Percentiles rank a stretch among this genome's conserved stretches.
These are phyloP conservation scores for Vimba vimba DNA, from an alignment of 2,113 vertebrate genomes.

Conservation along the genomic window DNA sequence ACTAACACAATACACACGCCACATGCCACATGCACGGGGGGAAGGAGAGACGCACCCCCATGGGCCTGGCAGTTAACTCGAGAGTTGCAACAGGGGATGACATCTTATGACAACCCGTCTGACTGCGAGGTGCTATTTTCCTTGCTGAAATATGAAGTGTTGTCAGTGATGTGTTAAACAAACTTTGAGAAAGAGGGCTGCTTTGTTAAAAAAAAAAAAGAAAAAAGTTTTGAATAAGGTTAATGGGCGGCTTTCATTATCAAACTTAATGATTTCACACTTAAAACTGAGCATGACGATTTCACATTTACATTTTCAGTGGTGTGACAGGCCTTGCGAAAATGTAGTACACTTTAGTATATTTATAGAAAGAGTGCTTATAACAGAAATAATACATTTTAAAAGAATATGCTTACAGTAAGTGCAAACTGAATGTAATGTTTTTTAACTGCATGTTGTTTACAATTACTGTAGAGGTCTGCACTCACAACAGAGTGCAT, in stretches of 20 bases:
- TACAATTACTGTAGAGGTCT: no score
- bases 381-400: background rate
- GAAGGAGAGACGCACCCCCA: conserved; percentile 12
- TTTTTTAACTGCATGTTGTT: background rate
- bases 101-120: conserved; percentile 45
- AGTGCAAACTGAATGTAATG: background rate
- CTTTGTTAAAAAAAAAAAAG: conserved; percentile 16
- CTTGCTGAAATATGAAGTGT: conserved; percentile 42
- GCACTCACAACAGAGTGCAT: no score
- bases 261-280: conserved; percentile 3
- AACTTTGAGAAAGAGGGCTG: conserved; percentile 22
- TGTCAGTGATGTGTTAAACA: conserved; percentile 42
- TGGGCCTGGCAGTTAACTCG: conserved; percentile 43
- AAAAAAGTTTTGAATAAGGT: conserved; percentile 40
- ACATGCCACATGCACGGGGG: conserved; percentile 16
- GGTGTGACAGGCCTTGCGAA: background rate
- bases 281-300: background rate
- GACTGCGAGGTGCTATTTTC: conserved; percentile 47
- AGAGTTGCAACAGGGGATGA: conserved; percentile 42
- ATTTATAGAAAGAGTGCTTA: background rate
- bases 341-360: background rate
- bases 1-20: conserved; percentile 51
- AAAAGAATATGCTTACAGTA: no score
- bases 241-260: conserved; percentile 10
- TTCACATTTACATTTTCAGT: background rate